These are phyloP conservation scores for Ceuthmochares aereus DNA, from an alignment of 2,113 vertebrate species.

Conservation along the genomic window DNA sequence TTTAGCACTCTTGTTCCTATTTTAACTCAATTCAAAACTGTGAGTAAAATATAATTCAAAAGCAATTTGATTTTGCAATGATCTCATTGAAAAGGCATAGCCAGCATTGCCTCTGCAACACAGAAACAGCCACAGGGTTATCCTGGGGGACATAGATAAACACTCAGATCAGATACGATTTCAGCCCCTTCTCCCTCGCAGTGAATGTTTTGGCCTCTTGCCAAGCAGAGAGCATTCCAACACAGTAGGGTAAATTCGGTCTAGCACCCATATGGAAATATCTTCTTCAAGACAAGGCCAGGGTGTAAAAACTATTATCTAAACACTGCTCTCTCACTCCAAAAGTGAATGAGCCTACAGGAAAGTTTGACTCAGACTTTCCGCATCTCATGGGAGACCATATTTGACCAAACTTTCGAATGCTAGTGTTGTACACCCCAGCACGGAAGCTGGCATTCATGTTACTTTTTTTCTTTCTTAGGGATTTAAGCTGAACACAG, in stretches of 20 bases:
- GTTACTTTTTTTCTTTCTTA: not conserved
- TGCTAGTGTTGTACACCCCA: fast-evolving
- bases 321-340: not conserved
- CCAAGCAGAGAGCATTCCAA: slow-evolving; percentile 19
- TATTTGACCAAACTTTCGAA: not conserved
- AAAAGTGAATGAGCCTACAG: not conserved
- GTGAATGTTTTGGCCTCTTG: slow-evolving; percentile 43
- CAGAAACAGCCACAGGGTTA: slow-evolving; percentile 61
- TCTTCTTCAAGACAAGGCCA: not conserved
- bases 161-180: slow-evolving; percentile 69
- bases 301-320: not conserved
- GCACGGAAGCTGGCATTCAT: not conserved
- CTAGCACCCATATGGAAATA: slow-evolving; percentile 23
- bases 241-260: not conserved
- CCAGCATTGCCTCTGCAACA: slow-evolving; percentile 20
- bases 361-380: not conserved
- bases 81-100: slow-evolving; percentile 78
- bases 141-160: slow-evolving; percentile 65
- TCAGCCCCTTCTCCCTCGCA: slow-evolving; percentile 70
- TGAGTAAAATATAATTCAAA: slow-evolving; percentile 73
- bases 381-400: not conserved
- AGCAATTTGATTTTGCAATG: slow-evolving; percentile 73
- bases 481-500: not conserved
- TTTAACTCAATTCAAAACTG: slow-evolving; percentile 61
- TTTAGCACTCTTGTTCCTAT: slow-evolving; percentile 41